Percentiles rank a stretch among this genome's conserved stretches.
Conservation (phyloP, 2,797 vertebrate genomes). For the Yasuhikotakia modesta region DNA sequence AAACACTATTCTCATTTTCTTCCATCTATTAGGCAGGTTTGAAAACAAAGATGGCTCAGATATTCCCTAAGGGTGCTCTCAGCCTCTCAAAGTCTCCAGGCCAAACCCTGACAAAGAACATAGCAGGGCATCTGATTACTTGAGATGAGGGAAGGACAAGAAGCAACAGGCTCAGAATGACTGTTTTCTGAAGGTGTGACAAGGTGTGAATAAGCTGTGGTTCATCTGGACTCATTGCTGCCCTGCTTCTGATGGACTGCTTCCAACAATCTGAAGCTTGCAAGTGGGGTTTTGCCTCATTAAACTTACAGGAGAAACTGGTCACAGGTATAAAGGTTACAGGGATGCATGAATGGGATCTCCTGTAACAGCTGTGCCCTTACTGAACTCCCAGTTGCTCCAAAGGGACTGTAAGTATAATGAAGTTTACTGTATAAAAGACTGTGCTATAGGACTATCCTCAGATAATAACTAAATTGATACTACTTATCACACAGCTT, state of each 20-base stretch:
- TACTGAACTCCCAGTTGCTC: not conserved
- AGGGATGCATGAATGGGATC: constrained; percentile 15
- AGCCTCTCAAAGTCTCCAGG: constrained; percentile 15
- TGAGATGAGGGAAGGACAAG: constrained; percentile 34
- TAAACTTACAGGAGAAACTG: not conserved
- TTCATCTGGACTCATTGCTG: constrained; percentile 42
- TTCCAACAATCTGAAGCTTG: not conserved
- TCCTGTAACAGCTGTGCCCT: not conserved
- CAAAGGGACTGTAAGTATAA: not conserved
- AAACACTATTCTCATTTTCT: not conserved
- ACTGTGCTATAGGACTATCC: no score
- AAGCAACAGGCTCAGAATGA: constrained; percentile 37
- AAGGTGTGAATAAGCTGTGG: constrained; percentile 29
- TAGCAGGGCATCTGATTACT: constrained; percentile 35
- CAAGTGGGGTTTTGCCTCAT: not conserved
- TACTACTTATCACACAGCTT: no score
- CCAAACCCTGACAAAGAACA: constrained; percentile 41
- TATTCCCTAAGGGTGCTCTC: constrained; percentile 37
- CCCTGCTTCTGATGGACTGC: constrained; percentile 10
- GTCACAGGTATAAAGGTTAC: not conserved
- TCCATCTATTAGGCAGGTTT: constrained; percentile 10
- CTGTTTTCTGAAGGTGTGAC: constrained; percentile 34
- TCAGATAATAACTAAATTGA: no score
- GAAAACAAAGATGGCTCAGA: constrained; percentile 38
- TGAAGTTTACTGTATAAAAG: not conserved